Evolutionary conservation across 2,797 vertebrate genomes (phyloP).

Genomic region (Cetoscarus ocellatus): DNA sequence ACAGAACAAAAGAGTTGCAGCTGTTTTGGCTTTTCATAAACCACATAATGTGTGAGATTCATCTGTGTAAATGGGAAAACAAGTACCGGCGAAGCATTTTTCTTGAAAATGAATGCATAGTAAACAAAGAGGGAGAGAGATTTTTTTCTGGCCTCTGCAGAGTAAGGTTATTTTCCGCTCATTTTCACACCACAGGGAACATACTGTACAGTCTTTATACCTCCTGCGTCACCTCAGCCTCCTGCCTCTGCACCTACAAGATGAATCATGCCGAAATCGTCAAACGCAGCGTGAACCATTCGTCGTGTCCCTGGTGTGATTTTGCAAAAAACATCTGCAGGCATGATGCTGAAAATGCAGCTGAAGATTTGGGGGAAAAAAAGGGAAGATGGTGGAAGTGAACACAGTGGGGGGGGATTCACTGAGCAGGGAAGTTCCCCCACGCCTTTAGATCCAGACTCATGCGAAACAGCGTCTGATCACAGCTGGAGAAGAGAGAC

Average conservation of each 20-base stretch:
- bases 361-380: slow-evolving; percentile 23
- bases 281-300: slow-evolving; percentile 29
- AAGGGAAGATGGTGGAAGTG: slow-evolving; percentile 24
- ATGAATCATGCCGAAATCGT: slow-evolving; percentile 60
- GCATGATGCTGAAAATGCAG: slow-evolving; percentile 20
- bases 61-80: slow-evolving; percentile 23
- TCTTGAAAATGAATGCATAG: slow-evolving; percentile 26
- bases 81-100: slow-evolving; percentile 7
- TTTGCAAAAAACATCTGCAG: slow-evolving; percentile 53
- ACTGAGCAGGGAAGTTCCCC: slow-evolving; percentile 36
- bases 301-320: slow-evolving; percentile 40
- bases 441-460: slow-evolving; percentile 39
- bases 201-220: slow-evolving; percentile 45
- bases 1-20: slow-evolving; percentile 39
- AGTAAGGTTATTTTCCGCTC: slow-evolving; percentile 38
- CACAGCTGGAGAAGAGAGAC: slow-evolving; percentile 52
- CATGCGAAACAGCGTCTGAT: slow-evolving; percentile 56
- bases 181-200: slow-evolving; percentile 51
- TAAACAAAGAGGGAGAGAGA: slow-evolving; percentile 41
- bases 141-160: slow-evolving; percentile 36
- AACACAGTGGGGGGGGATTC: slow-evolving; percentile 42
- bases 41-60: slow-evolving; percentile 13
- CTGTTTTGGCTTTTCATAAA: slow-evolving; percentile 33
- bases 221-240: slow-evolving; percentile 58
- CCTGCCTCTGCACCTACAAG: slow-evolving; percentile 59